A percentile compares a stretch with the other conserved stretches of the same genome.
phyloP scores from a whole-genome alignment of 2,113 vertebrate species.

The Aix galericulata region DNA sequence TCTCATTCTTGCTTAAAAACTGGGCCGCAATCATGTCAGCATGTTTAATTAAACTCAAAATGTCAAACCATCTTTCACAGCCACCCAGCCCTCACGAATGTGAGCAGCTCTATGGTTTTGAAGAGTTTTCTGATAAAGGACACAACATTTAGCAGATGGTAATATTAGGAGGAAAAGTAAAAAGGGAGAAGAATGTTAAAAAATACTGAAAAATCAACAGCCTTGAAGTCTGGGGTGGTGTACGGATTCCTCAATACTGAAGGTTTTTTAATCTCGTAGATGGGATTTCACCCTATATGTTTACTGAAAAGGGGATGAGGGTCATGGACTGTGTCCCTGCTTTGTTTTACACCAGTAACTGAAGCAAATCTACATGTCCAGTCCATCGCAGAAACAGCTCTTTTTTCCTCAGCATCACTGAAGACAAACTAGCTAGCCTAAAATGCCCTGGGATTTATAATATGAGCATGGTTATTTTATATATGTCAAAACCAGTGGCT shows the following conservation, averaged over 20 bases:
- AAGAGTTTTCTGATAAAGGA: not conserved
- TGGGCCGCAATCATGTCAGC: not conserved
- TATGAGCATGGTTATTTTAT: conserved; percentile 18
- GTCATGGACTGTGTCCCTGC: not conserved
- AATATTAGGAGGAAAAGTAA: not conserved
- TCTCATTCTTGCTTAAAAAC: not conserved
- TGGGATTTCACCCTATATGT: not conserved
- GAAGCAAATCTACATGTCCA: not conserved
- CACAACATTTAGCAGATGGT: not conserved
- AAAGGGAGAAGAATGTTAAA: not conserved
- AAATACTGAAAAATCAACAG: not conserved
- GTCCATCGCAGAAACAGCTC: not conserved
- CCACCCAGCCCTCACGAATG: not conserved
- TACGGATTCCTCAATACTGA: not conserved
- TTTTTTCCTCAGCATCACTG: not conserved
- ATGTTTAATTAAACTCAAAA: not conserved
- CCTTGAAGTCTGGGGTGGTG: not conserved
- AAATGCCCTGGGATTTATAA: conserved; percentile 22
- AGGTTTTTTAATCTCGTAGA: not conserved
- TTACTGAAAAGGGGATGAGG: rapidly evolving
- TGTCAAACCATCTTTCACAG: not conserved
- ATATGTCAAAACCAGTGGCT: not conserved
- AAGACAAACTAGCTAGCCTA: not conserved
- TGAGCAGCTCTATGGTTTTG: not conserved
- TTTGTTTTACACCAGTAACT: not conserved